Conservation (phyloP, 2,797 vertebrate genomes). For the Mycteria americana region DNA sequence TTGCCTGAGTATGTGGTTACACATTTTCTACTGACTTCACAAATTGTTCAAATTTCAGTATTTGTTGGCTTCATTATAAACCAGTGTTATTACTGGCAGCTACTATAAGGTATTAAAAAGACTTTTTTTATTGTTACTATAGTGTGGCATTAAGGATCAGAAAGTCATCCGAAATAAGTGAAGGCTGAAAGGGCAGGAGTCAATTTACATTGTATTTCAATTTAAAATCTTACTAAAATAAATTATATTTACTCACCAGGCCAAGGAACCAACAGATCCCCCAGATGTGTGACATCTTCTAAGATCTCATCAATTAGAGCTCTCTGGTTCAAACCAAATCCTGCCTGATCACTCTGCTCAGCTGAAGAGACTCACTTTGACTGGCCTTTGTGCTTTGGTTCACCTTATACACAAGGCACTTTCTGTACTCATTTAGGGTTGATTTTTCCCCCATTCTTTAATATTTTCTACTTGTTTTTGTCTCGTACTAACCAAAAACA, state of each 20-base stretch:
- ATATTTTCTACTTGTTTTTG: background rate
- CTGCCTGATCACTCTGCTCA: background rate
- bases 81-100: constrained; percentile 53
- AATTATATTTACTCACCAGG: background rate
- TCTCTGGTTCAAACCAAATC: background rate
- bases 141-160: constrained; percentile 12
- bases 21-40: constrained; percentile 67
- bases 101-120: constrained; percentile 6
- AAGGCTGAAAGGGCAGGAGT: background rate
- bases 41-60: constrained; percentile 64
- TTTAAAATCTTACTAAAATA: background rate
- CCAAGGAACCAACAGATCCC: background rate
- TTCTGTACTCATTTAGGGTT: background rate
- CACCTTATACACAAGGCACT: background rate
- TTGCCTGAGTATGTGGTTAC: constrained; percentile 53
- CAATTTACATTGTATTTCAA: background rate
- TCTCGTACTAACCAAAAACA: background rate
- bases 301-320: background rate
- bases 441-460: background rate
- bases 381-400: background rate
- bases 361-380: background rate
- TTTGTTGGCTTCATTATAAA: constrained; percentile 56
- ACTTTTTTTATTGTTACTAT: constrained; percentile 12
- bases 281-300: background rate
- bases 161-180: constrained; percentile 10